Evolutionary conservation across 2,797 vertebrate species (phyloP).

Genomic region (Characodon lateralis): DNA sequence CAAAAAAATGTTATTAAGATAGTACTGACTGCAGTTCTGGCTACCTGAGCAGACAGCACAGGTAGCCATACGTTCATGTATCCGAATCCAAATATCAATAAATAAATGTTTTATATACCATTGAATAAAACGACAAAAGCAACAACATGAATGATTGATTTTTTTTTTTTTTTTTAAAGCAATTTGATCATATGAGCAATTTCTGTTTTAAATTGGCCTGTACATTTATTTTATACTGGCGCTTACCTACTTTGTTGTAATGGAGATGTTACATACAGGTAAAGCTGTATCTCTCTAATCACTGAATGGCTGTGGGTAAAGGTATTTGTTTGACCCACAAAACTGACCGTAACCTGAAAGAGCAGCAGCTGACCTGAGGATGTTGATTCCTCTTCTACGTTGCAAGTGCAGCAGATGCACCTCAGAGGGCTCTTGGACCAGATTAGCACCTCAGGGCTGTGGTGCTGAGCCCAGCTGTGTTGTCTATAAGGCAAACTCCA

Average conservation of each 20-base stretch:
- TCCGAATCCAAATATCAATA: not conserved
- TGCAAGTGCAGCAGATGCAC: slow-evolving; percentile 69
- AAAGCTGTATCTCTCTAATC: not conserved
- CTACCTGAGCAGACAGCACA: not conserved
- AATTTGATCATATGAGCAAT: not conserved
- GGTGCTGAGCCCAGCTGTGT: slow-evolving; percentile 76
- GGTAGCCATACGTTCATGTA: not conserved
- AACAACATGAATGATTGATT: too few relatives aligned
- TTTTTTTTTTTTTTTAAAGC: not conserved
- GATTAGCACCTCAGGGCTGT: slow-evolving; percentile 73
- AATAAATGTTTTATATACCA: not conserved
- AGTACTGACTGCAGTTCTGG: not conserved
- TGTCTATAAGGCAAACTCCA: slow-evolving; percentile 43
- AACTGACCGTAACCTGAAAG: slow-evolving; percentile 33
- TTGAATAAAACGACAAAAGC: too few relatives aligned
- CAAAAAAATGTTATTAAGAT: not conserved
- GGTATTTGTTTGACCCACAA: slow-evolving; percentile 41
- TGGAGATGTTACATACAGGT: not conserved
- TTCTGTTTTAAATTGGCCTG: not conserved
- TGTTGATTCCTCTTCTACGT: slow-evolving; percentile 46
- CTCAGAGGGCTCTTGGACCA: slow-evolving; percentile 61
- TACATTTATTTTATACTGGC: not conserved
- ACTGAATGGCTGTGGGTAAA: slow-evolving; percentile 3
- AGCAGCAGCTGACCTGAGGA: slow-evolving; percentile 43
- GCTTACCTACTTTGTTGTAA: not conserved